These are phyloP conservation scores for Planococcus citri DNA, from an alignment of 1,140 invertebrate species.

Conservation along the genomic window DNA sequence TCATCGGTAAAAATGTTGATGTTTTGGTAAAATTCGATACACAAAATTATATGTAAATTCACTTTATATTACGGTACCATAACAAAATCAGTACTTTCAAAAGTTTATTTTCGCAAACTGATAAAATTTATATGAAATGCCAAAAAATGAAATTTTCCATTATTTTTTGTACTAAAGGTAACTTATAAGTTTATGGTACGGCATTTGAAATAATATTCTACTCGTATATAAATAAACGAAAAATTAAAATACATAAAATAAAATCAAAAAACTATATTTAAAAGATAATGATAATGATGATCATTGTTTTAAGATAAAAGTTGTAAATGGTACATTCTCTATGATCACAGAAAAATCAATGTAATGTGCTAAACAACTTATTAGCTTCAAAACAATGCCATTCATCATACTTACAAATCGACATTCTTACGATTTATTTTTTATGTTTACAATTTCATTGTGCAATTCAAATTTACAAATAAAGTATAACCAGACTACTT, in stretches of 20 bases:
- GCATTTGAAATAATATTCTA: slow-evolving; percentile 2
- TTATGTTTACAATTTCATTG: slow-evolving; percentile 6
- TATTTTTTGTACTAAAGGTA: neutral
- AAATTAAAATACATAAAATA: slow-evolving; percentile 9
- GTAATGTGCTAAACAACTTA: neutral
- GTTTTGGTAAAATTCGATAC: neutral
- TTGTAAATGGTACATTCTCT: slow-evolving; percentile 3
- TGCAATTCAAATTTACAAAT: neutral
- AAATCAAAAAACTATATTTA: slow-evolving; percentile 1
- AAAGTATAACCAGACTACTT: neutral
- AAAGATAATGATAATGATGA: neutral
- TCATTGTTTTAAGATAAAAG: neutral
- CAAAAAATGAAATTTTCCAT: neutral
- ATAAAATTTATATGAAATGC: neutral
- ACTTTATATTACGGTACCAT: neutral
- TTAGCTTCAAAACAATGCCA: slow-evolving; percentile 7
- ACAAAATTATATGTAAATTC: neutral
- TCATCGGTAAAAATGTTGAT: neutral
- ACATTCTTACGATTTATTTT: neutral
- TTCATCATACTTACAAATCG: neutral
- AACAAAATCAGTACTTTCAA: neutral
- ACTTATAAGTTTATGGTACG: slow-evolving; percentile 10
- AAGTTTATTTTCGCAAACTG: neutral
- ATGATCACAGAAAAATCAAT: slow-evolving; percentile 11
- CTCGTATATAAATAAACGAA: neutral